Evolutionary conservation across 30 jellyfish, hydroid and myxozoan genomes (phyloP).

Genomic region (Turritopsis rubra): DNA sequence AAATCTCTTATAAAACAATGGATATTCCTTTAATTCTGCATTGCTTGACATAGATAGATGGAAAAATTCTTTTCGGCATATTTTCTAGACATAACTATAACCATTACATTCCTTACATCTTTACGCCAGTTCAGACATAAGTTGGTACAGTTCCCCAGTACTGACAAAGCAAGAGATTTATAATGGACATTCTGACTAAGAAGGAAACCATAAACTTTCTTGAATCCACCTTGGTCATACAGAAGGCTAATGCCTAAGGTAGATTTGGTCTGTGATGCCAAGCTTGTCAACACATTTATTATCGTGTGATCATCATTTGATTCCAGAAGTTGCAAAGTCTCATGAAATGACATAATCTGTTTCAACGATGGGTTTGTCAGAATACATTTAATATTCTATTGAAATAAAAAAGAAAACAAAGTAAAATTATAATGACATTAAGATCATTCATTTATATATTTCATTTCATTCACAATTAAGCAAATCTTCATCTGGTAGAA

Average conservation of each 20-base stretch:
- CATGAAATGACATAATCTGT: background rate
- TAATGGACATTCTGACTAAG: background rate
- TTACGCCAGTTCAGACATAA: constrained; percentile 3
- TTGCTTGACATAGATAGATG: background rate
- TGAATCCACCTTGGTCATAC: background rate
- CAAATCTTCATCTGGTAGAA: too few relatives aligned
- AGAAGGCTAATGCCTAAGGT: background rate
- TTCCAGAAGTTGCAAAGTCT: background rate
- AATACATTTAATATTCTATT: background rate
- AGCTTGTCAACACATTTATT: background rate
- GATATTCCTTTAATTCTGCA: background rate
- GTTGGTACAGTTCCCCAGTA: constrained; percentile 30
- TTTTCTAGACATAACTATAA: too few relatives aligned
- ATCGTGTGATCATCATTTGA: background rate
- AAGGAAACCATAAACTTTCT: background rate
- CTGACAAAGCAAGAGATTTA: constrained; percentile 18
- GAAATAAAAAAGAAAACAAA: background rate
- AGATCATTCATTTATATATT: too few relatives aligned
- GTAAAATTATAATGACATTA: background rate
- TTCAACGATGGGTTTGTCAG: too few relatives aligned
- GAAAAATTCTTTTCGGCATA: background rate
- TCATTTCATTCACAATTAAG: too few relatives aligned
- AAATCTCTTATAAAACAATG: background rate
- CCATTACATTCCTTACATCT: background rate
- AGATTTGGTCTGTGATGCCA: background rate